Evolutionary conservation across 2,113 vertebrate species (phyloP).

Genomic region (Austrofundulus limnaeus): DNA sequence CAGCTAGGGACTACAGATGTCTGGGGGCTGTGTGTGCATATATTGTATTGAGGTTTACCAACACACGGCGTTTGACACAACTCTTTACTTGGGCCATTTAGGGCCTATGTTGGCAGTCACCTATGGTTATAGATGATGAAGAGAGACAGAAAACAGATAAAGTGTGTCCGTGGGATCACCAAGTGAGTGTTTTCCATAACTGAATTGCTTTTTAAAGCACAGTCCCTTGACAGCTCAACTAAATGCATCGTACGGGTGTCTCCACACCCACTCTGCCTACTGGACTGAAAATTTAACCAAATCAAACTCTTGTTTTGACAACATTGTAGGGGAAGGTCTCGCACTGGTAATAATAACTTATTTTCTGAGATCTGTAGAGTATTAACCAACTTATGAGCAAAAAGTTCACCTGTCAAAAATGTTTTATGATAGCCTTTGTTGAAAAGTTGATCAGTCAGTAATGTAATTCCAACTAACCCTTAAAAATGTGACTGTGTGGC

Average conservation of each 20-base stretch:
- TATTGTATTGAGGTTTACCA: conserved; percentile 54
- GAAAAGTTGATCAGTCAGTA: not conserved
- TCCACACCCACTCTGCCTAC: conserved; percentile 15
- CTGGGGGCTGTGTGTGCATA: conserved; percentile 29
- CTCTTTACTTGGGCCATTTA: conserved; percentile 18
- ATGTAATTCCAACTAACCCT: not conserved
- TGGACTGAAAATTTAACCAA: conserved; percentile 20
- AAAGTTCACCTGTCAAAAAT: not conserved
- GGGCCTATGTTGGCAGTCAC: conserved; percentile 38
- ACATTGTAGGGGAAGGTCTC: conserved; percentile 9
- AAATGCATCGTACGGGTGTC: conserved; percentile 17
- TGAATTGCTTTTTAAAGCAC: conserved; percentile 30
- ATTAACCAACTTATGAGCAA: not conserved
- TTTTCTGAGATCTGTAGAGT: not conserved
- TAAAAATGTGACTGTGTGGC: not conserved
- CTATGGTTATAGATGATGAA: conserved; percentile 25
- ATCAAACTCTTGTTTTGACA: conserved; percentile 19
- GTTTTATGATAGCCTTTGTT: not conserved
- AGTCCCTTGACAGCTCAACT: conserved; percentile 24
- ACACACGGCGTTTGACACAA: conserved; percentile 38
- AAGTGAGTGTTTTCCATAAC: conserved; percentile 26
- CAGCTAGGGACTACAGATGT: conserved; percentile 37
- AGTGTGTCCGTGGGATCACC: conserved; percentile 30
- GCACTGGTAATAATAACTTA: conserved; percentile 18
- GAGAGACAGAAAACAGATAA: conserved; percentile 38